Conservation (phyloP, 1,140 invertebrate species). For the Microplitis mediator region DNA sequence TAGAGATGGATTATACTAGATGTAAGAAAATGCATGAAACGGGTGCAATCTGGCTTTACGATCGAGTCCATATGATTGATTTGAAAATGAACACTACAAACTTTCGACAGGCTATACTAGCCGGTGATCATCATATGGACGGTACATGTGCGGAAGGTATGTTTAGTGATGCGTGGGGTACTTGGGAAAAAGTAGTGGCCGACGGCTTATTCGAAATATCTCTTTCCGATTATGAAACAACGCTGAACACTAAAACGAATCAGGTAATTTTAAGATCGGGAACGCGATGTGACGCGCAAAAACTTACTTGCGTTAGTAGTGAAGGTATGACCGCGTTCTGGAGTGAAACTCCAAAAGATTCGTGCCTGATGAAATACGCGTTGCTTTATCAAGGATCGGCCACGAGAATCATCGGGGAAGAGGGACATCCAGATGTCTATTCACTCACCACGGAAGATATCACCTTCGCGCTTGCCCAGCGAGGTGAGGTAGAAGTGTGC, state of each 20-base stretch:
- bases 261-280: not conserved
- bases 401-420: not conserved
- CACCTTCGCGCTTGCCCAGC: no score
- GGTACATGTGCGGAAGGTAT: no score
- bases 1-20: not conserved
- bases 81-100: not conserved
- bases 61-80: not conserved
- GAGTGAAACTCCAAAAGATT: not conserved
- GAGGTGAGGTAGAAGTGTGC: no score
- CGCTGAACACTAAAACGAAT: not conserved
- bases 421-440: no score
- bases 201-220: no score
- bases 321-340: constrained; percentile 27
- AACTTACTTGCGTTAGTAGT: constrained; percentile 23
- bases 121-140: no score
- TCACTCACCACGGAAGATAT: no score
- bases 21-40: not conserved
- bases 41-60: not conserved
- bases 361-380: no score
- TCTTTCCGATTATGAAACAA: not conserved
- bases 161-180: no score
- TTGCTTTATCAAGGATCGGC: not conserved
- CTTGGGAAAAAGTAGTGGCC: no score
- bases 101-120: no score
- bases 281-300: constrained; percentile 16